phyloP scores from a whole-genome alignment of 2,888 invertebrate genomes.

The Steromphala cineraria region DNA sequence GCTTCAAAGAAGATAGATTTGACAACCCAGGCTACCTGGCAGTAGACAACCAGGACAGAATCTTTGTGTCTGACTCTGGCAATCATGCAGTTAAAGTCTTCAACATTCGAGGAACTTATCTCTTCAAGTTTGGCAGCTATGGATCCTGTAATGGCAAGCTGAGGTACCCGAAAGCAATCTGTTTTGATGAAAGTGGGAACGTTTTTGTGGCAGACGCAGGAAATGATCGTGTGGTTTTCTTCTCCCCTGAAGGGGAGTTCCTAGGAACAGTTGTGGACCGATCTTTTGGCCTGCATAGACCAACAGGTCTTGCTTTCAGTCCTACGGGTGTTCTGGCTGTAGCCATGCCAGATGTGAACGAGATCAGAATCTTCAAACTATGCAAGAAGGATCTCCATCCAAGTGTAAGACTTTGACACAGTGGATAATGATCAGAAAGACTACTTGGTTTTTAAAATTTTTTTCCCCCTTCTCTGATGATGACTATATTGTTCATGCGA shows the following conservation, averaged over 20 bases:
- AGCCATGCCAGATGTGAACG: conserved; percentile 42
- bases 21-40: conserved; percentile 44
- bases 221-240: conserved; percentile 45
- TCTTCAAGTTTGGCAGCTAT: conserved; percentile 43
- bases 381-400: neutral
- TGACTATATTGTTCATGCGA: too few species aligned
- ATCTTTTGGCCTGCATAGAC: conserved; percentile 35
- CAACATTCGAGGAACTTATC: conserved; percentile 37
- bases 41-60: conserved; percentile 33
- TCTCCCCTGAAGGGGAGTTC: conserved; percentile 37
- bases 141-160: conserved; percentile 35
- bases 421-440: too few species aligned
- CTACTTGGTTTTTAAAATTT: too few species aligned
- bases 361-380: conserved; percentile 37
- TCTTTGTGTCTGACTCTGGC: conserved; percentile 47
- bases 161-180: conserved; percentile 43
- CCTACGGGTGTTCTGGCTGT: conserved; percentile 35
- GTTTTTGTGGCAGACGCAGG: conserved; percentile 51
- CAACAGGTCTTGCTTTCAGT: conserved; percentile 39
- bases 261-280: conserved; percentile 25
- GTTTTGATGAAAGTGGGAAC: conserved; percentile 28
- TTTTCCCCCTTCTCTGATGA: too few species aligned
- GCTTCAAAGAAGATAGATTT: conserved; percentile 29
- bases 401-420: neutral
- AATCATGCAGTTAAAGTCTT: conserved; percentile 49